Conservation (phyloP, 1,140 invertebrate species). For the Drosophila subobscura region DNA sequence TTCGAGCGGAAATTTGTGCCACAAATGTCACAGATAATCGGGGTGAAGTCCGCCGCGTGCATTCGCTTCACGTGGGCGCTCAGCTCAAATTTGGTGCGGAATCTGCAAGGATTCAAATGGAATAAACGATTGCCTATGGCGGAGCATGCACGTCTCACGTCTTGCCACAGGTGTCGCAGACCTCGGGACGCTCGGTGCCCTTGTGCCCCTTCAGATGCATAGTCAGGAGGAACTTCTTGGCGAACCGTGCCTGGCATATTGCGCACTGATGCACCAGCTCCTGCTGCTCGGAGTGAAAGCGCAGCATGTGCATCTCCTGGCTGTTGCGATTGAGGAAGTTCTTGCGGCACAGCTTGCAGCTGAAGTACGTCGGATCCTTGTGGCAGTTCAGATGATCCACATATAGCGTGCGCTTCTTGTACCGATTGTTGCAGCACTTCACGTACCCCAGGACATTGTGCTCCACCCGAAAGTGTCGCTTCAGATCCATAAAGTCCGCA, state of each 20-base stretch:
- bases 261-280: conserved; percentile 65
- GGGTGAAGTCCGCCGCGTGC: conserved; percentile 66
- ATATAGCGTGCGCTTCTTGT: conserved; percentile 67
- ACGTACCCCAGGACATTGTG: conserved; percentile 68
- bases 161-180: conserved; percentile 64
- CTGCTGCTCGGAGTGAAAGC: conserved; percentile 69
- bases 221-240: conserved; percentile 71
- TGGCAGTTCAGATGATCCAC: conserved; percentile 76
- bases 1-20: conserved; percentile 70
- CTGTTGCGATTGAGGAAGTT: conserved; percentile 72
- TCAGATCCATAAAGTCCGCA: conserved; percentile 62
- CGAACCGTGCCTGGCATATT: conserved; percentile 68
- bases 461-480: conserved; percentile 60
- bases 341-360: conserved; percentile 61
- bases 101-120: conserved; percentile 29
- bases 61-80: conserved; percentile 67
- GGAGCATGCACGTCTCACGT: conserved; percentile 40
- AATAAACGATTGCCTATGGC: background rate
- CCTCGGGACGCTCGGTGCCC: conserved; percentile 64
- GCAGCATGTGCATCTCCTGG: conserved; percentile 73
- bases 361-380: conserved; percentile 71
- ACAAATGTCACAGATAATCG: conserved; percentile 75
- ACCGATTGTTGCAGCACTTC: conserved; percentile 74
- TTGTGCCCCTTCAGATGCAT: conserved; percentile 74
- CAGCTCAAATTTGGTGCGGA: conserved; percentile 60